Evolutionary conservation across 64 coral and sea anemone species (phyloP).

Genomic region (Porites australiensis): DNA sequence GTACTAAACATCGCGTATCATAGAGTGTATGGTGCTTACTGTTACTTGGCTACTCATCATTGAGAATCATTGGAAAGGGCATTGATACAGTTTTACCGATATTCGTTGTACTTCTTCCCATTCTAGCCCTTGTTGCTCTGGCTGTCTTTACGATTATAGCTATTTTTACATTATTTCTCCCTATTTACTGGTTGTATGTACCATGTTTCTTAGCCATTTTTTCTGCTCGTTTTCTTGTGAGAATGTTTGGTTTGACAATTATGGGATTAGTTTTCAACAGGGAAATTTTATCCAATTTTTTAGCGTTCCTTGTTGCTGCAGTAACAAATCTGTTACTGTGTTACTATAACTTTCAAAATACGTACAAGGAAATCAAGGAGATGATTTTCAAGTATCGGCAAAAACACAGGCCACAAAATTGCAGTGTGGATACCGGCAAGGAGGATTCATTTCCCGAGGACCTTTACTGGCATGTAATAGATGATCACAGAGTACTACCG

Average conservation of each 20-base stretch:
- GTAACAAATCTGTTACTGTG: not conserved
- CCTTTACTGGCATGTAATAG: not conserved
- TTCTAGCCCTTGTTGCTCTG: no score
- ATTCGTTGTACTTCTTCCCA: no score
- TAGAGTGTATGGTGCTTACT: no score
- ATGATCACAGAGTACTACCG: not conserved
- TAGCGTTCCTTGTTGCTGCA: not conserved
- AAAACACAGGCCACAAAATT: not conserved
- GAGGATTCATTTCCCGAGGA: not conserved
- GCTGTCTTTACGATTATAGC: not conserved
- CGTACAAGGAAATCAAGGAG: not conserved
- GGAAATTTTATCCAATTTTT: not conserved
- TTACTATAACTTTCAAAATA: not conserved
- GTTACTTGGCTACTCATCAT: no score
- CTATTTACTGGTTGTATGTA: not conserved
- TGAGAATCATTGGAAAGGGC: no score
- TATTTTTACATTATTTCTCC: not conserved
- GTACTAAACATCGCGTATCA: no score
- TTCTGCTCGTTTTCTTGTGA: not conserved
- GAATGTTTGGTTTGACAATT: not conserved
- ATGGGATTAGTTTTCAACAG: not conserved
- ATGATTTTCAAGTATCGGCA: not conserved
- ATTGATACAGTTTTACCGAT: no score
- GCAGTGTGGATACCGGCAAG: no score
- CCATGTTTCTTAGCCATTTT: not conserved